A percentile compares a stretch with the other conserved stretches of the same genome.
Evolutionary conservation across 2,888 invertebrate genomes (phyloP).

Genomic region (Stenchaetothrips biformis): DNA sequence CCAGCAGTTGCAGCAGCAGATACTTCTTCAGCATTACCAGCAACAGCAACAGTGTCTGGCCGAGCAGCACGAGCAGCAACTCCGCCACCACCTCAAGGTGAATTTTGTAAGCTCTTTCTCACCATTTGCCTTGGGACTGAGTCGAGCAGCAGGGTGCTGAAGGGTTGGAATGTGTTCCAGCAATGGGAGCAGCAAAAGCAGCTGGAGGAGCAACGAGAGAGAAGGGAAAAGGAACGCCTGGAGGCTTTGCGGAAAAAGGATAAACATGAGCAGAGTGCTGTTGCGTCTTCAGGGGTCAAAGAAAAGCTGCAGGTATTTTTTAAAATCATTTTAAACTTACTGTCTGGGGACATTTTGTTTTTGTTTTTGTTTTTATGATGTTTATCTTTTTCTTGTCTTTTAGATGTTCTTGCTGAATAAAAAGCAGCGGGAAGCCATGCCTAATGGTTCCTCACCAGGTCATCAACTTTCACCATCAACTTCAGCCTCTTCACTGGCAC

Average conservation of each 20-base stretch:
- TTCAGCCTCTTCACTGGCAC: neutral
- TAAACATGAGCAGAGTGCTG: slow-evolving; percentile 91
- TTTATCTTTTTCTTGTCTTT: slow-evolving; percentile 34
- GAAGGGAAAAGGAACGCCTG: slow-evolving; percentile 73
- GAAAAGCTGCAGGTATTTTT: slow-evolving; percentile 77
- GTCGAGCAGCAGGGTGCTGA: neutral
- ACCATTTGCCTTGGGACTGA: slow-evolving; percentile 14
- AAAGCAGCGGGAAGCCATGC: slow-evolving; percentile 67
- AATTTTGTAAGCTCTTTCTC: slow-evolving; percentile 36
- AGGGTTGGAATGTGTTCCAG: slow-evolving; percentile 49
- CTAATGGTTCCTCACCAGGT: slow-evolving; percentile 56
- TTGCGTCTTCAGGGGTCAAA: slow-evolving; percentile 94
- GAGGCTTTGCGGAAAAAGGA: slow-evolving; percentile 88
- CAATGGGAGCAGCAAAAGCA: slow-evolving; percentile 85
- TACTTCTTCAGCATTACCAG: slow-evolving; percentile 84
- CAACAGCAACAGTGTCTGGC: slow-evolving; percentile 86
- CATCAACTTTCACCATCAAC: slow-evolving; percentile 55
- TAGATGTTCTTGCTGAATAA: slow-evolving; percentile 78
- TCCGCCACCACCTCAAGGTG: slow-evolving; percentile 84
- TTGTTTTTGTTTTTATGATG: neutral
- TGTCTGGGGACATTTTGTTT: neutral
- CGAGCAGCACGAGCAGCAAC: slow-evolving; percentile 84
- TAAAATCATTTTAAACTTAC: neutral
- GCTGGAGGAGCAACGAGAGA: slow-evolving; percentile 69
- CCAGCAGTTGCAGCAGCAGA: slow-evolving; percentile 88